Evolutionary conservation across 2,888 invertebrate species (phyloP).

Genomic region (Callyntrura guangdongensis): DNA sequence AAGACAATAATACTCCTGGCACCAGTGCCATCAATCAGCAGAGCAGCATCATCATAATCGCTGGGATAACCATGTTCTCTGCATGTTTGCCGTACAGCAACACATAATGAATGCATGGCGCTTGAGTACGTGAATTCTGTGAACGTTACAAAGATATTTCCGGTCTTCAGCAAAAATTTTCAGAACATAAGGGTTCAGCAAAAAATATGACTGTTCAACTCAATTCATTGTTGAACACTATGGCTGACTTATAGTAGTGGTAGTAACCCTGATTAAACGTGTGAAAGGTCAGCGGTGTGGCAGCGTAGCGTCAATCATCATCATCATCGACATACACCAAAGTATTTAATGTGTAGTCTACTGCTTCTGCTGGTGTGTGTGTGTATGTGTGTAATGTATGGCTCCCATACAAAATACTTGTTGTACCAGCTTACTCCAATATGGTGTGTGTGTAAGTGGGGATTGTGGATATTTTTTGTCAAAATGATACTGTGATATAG

Average conservation of each 20-base stretch:
- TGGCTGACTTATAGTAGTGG: slow-evolving; percentile 10
- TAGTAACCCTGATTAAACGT: slow-evolving; percentile 79
- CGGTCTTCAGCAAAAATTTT: slow-evolving; percentile 55
- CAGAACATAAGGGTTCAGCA: slow-evolving; percentile 34
- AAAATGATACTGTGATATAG: neutral
- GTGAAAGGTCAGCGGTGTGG: slow-evolving; percentile 77
- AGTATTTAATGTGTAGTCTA: neutral
- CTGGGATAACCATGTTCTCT: neutral
- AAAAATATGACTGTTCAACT: slow-evolving; percentile 28
- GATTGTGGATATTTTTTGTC: slow-evolving; percentile 50
- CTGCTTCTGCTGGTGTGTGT: slow-evolving; percentile 5
- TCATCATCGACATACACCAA: slow-evolving; percentile 23
- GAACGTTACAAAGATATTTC: slow-evolving; percentile 50
- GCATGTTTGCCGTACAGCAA: neutral
- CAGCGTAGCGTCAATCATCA: slow-evolving; percentile 71
- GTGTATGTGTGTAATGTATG: neutral
- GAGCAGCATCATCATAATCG: too few relatives aligned
- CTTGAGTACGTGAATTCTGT: neutral
- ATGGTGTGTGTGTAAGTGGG: neutral
- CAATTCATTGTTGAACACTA: slow-evolving; percentile 15
- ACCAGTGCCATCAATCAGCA: slow-evolving; percentile 2
- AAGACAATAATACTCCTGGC: slow-evolving; percentile 26
- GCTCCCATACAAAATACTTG: slow-evolving; percentile 18
- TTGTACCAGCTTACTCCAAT: slow-evolving; percentile 27
- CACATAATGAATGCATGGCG: neutral